Evolutionary conservation across 2,888 invertebrate genomes (phyloP).

Genomic region (Euphydryas editha): DNA sequence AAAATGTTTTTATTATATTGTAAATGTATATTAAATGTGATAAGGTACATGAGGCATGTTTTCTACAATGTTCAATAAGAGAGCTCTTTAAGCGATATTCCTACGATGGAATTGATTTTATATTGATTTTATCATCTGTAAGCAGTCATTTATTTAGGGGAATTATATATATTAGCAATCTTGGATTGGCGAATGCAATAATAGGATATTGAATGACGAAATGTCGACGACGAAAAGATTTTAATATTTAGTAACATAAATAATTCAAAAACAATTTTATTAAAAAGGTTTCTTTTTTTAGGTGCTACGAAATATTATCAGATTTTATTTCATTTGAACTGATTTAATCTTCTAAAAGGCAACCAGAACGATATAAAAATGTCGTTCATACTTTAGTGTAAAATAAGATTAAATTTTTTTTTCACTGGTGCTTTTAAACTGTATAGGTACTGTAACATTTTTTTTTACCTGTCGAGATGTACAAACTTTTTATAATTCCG

Average conservation of each 20-base stretch:
- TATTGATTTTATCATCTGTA: conserved; percentile 19
- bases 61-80: conserved; percentile 59
- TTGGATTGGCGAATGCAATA: conserved; percentile 49
- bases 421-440: conserved; percentile 59
- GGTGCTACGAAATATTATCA: conserved; percentile 5
- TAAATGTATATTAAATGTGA: conserved; percentile 70
- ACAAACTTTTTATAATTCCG: conserved; percentile 60
- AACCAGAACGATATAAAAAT: conserved; percentile 16
- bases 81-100: conserved; percentile 43
- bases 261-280: background rate
- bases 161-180: conserved; percentile 45
- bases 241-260: background rate
- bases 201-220: conserved; percentile 58
- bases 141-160: conserved; percentile 30
- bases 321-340: conserved; percentile 9
- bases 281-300: background rate
- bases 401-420: conserved; percentile 30
- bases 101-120: conserved; percentile 46
- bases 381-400: conserved; percentile 14
- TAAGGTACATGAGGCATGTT: conserved; percentile 64
- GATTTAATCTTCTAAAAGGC: conserved; percentile 2
- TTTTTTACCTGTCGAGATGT: conserved; percentile 49
- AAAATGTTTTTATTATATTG: conserved; percentile 78
- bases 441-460: conserved; percentile 22
- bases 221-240: conserved; percentile 28